Percentiles rank a stretch among this genome's conserved stretches.
phyloP scores from a whole-genome alignment of 2,888 invertebrate genomes.

The Nycteola revayana region DNA sequence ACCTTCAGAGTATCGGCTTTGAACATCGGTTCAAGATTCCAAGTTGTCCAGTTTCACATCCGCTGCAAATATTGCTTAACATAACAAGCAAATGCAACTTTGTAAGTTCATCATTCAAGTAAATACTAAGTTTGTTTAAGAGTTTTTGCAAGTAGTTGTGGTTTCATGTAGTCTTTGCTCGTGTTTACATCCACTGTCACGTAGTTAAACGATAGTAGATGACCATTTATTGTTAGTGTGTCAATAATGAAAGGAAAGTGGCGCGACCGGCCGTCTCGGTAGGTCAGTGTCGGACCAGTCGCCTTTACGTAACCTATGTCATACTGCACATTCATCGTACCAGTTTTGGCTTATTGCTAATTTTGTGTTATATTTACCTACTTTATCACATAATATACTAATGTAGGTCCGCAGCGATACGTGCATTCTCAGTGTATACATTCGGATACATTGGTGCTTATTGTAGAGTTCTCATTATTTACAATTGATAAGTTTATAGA shows the following conservation, averaged over 20 bases:
- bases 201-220: slow-evolving; percentile 51
- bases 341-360: slow-evolving; percentile 40
- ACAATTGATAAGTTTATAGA: no score
- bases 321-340: slow-evolving; percentile 61
- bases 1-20: slow-evolving; percentile 5
- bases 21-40: slow-evolving; percentile 13
- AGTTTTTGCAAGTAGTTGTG: slow-evolving; percentile 4
- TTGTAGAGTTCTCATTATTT: no score
- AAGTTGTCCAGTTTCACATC: slow-evolving; percentile 17
- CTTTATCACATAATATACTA: no score
- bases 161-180: slow-evolving; percentile 1
- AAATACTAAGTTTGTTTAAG: slow-evolving; percentile 1
- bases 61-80: slow-evolving; percentile 20
- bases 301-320: slow-evolving; percentile 70
- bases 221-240: slow-evolving; percentile 69
- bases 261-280: slow-evolving; percentile 62
- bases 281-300: slow-evolving; percentile 74
- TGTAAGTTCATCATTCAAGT: slow-evolving; percentile 4
- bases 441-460: no score
- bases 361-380: neutral
- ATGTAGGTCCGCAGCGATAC: no score
- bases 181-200: slow-evolving; percentile 42
- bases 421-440: no score
- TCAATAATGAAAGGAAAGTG: slow-evolving; percentile 80
- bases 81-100: slow-evolving; percentile 15